These are phyloP conservation scores for Brachyrhaphis roseni DNA, from an alignment of 2,797 vertebrate genomes.

Conservation along the genomic window DNA sequence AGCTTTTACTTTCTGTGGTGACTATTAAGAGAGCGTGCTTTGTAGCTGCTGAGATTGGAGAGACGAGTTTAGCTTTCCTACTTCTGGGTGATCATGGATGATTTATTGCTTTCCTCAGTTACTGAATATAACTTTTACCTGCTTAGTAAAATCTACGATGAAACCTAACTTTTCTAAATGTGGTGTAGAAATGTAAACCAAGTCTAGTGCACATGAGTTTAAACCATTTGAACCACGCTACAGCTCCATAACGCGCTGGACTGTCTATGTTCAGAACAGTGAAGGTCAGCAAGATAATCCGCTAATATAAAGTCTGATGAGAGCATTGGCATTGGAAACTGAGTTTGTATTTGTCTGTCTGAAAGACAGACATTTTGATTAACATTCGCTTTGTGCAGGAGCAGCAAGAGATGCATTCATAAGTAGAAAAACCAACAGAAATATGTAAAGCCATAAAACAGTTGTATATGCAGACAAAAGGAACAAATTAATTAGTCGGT, in stretches of 20 bases:
- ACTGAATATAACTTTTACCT: neutral
- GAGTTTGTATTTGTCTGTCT: neutral
- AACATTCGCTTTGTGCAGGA: neutral
- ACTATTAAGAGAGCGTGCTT: neutral
- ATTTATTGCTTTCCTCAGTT: neutral
- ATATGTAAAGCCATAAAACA: neutral
- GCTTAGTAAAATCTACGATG: neutral
- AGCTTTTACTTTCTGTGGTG: constrained; percentile 56
- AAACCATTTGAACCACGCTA: neutral
- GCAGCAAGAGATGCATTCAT: neutral
- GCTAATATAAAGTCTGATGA: neutral
- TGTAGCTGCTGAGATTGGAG: neutral
- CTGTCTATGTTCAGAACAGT: neutral
- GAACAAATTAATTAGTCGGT: neutral
- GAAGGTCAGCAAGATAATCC: neutral
- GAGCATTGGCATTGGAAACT: neutral
- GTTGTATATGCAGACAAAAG: neutral
- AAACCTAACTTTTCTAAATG: neutral
- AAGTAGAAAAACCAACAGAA: neutral
- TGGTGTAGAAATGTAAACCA: neutral
- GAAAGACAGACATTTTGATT: neutral
- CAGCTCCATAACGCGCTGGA: neutral
- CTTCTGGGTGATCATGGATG: neutral
- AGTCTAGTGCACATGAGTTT: neutral
- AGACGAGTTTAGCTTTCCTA: neutral